Base-by-base conservation (phyloP, 2,888 invertebrate species). In the Scrobipalpa atriplicella region DNA sequence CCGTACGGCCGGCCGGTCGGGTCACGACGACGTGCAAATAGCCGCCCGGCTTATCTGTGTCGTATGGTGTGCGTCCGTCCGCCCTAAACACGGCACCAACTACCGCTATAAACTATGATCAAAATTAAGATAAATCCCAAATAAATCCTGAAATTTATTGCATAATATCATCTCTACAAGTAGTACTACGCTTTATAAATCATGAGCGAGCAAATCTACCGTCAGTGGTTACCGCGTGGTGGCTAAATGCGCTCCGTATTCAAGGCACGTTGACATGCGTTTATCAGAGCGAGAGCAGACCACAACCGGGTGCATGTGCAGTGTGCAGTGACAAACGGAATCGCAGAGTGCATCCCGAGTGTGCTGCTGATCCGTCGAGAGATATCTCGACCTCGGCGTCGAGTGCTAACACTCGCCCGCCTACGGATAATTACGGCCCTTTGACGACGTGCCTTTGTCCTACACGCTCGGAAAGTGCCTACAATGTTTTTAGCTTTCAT, bases 301-400 rank as follows among this genome's bases (percentile, higher is more conserved):
- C 86, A 83, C 89, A 88, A 81, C 80, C 83, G 84, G 83, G 83
- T 73, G 68, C 70, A 68, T 70, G 71, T 69, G 70, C 74, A 72
- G 70, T 73, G 66, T 79, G 85, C 85, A 82, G 84, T 84, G 89
- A 89, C 92, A 92, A 91, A 92, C 91, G 87, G 92, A 92, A 92
- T 92, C 85, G 85, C 84, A 86, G 86, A 92, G 91, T 89, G 87
- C 89, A 87, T 83, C 89, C 89, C 87, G 87, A 89, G 88, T 86
- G 90, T 87, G 87, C 84, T 80, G 88, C 88, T 89, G 92, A 92
- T 92, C 91, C 86, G 89, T 79, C 82, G 82, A 85, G 86, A 89
- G 92, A 92, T 92, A 92, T 85, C 88, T 86, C 89, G 86, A 87
- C 87, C 89, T 84, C 86, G 77, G 80, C 85, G 87, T 85, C 85